A percentile compares a stretch with the other conserved stretches of the same genome.
Evolutionary conservation across 2,797 vertebrate genomes (phyloP).

Genomic region (Etheostoma perlongum): DNA sequence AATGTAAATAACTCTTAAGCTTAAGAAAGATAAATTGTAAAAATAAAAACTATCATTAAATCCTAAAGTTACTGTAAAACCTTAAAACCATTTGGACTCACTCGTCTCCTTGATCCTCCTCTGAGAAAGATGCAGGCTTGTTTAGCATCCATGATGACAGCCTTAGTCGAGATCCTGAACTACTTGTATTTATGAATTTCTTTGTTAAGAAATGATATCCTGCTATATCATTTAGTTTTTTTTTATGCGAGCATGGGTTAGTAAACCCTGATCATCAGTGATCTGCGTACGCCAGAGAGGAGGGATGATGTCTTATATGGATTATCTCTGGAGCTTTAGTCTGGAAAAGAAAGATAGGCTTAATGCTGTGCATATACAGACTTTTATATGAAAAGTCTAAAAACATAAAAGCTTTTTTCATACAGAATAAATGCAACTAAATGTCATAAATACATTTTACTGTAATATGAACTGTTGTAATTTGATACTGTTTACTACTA

Average conservation of each 20-base stretch:
- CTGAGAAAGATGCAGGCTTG: conserved; percentile 85
- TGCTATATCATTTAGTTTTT: conserved; percentile 18
- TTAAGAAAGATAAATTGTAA: neutral
- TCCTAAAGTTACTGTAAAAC: conserved; percentile 6
- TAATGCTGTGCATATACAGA: conserved; percentile 53
- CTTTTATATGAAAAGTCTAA: conserved; percentile 25
- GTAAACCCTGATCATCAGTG: conserved; percentile 47
- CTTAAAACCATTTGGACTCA: conserved; percentile 56
- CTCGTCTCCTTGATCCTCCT: conserved; percentile 75
- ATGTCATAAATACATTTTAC: neutral
- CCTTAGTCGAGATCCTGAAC: conserved; percentile 15
- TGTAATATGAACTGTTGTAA: neutral
- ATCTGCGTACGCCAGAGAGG: conserved; percentile 55
- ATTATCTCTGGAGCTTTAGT: conserved; percentile 80
- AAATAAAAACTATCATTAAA: neutral
- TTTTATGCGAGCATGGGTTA: conserved; percentile 29
- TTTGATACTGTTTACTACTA: neutral
- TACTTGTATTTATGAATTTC: conserved; percentile 1
- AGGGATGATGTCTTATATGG: conserved; percentile 72
- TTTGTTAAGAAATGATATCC: neutral
- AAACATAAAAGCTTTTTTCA: neutral
- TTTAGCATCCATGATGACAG: conserved; percentile 72
- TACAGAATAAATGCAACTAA: neutral
- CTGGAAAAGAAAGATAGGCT: conserved; percentile 65
- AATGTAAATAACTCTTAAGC: neutral